A percentile compares a stretch with the other conserved stretches of the same genome.
Evolutionary conservation across 2,797 vertebrate genomes (phyloP).

Genomic region (Nothura maculosa): DNA sequence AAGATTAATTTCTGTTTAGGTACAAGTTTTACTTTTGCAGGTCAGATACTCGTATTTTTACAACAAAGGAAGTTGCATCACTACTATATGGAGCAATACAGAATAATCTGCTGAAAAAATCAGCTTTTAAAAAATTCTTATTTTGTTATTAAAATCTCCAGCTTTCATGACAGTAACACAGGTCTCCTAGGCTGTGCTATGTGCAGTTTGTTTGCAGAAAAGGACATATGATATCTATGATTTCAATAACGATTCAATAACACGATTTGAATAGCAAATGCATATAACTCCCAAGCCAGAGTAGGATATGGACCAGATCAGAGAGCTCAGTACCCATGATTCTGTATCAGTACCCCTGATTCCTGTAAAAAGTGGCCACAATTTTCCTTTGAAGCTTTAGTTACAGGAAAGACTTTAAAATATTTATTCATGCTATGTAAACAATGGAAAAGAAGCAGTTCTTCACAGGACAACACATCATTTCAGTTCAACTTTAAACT

Average conservation of each 20-base stretch:
- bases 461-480: background rate
- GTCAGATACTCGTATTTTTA: background rate
- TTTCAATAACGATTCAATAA: no score
- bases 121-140: background rate
- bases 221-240: fast-evolving
- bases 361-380: background rate
- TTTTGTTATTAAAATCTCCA: background rate
- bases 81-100: background rate
- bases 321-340: fast-evolving
- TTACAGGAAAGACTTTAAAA: constrained; percentile 29
- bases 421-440: background rate
- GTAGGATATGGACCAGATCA: fast-evolving
- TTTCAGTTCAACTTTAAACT: constrained; percentile 43
- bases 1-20: background rate
- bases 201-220: background rate
- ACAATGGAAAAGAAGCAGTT: constrained; percentile 33
- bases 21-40: background rate
- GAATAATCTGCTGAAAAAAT: background rate
- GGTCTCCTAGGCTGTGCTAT: background rate
- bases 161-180: background rate
- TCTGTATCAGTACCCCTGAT: no score
- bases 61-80: background rate
- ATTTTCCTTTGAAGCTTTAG: background rate
- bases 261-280: no score
- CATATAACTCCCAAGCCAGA: fast-evolving